A percentile compares a stretch with the other conserved stretches of the same genome.
Conservation (phyloP, 2,797 vertebrate species). For the Pteronotus mesoamericanus region DNA sequence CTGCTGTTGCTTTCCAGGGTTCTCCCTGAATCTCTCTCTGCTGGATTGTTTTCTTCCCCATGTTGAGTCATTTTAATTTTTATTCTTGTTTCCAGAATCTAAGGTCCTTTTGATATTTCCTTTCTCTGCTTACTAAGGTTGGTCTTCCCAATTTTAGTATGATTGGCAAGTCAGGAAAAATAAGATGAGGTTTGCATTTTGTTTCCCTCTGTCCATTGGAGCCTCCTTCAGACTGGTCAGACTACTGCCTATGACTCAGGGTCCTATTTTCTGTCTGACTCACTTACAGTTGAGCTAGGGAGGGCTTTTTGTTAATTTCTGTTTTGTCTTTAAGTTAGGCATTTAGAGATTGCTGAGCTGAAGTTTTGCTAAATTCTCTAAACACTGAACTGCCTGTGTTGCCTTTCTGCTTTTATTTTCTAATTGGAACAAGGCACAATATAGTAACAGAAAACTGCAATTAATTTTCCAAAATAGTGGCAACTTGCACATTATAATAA, state of each 20-base stretch:
- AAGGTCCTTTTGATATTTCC: constrained; percentile 43
- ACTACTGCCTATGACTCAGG: background rate
- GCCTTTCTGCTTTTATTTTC: constrained; percentile 63
- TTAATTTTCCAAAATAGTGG: constrained; percentile 75
- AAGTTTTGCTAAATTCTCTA: constrained; percentile 68
- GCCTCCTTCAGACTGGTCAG: background rate
- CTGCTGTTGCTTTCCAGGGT: constrained; percentile 62
- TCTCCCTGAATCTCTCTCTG: constrained; percentile 54
- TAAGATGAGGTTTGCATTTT: background rate
- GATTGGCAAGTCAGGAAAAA: background rate
- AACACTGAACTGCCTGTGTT: constrained; percentile 62
- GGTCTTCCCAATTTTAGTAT: constrained; percentile 35
- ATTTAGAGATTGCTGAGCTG: constrained; percentile 56
- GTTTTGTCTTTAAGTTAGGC: constrained; percentile 56
- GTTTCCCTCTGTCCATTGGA: background rate
- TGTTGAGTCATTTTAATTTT: constrained; percentile 72
- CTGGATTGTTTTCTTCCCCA: constrained; percentile 60
- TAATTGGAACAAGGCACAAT: constrained; percentile 69
- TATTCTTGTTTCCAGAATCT: constrained; percentile 71
- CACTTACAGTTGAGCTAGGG: background rate
- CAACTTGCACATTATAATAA: constrained; percentile 68
- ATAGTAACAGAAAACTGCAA: constrained; percentile 72
- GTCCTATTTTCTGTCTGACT: constrained; percentile 12
- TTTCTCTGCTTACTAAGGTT: constrained; percentile 19
- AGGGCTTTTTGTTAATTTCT: constrained; percentile 50